phyloP scores from a whole-genome alignment of 2,888 invertebrate genomes.

The Hypomecis atomaria region DNA sequence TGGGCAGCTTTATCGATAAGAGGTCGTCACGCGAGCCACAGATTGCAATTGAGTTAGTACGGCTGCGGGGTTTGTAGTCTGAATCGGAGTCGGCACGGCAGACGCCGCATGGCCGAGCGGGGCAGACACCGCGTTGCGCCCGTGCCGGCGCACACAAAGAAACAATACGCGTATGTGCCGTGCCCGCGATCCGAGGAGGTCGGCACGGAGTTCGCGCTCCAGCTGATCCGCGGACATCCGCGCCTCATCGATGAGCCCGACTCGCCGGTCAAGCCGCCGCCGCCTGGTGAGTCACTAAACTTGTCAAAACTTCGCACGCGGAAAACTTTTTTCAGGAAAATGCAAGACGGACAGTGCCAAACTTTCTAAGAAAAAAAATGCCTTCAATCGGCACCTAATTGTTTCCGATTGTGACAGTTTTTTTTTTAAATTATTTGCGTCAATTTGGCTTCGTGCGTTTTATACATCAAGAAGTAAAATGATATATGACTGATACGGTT shows the following conservation, averaged over 20 bases:
- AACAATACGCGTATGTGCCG: constrained; percentile 80
- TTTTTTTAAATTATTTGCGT: not conserved
- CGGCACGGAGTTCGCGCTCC: constrained; percentile 77
- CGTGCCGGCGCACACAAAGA: constrained; percentile 75
- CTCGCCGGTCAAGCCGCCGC: constrained; percentile 67
- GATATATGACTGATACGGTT: not conserved
- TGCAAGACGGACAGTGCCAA: not conserved
- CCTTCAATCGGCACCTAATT: no score
- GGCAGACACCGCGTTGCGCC: constrained; percentile 81
- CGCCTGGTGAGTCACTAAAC: constrained; percentile 59
- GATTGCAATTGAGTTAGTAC: constrained; percentile 9
- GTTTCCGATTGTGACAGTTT: not conserved
- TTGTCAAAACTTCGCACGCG: constrained; percentile 51
- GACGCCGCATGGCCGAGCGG: constrained; percentile 83
- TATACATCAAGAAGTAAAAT: not conserved
- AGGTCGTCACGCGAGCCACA: constrained; percentile 49
- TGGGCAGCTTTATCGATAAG: constrained; percentile 58
- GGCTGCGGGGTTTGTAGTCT: constrained; percentile 48
- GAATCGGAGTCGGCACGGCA: constrained; percentile 55
- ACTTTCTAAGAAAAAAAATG: not conserved
- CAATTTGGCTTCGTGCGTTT: not conserved
- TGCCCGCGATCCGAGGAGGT: constrained; percentile 82
- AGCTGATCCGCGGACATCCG: constrained; percentile 54
- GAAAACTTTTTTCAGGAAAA: constrained; percentile 48
- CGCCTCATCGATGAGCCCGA: constrained; percentile 57